Conservation (phyloP, 1,140 invertebrate genomes). For the Drosophila dunni region DNA sequence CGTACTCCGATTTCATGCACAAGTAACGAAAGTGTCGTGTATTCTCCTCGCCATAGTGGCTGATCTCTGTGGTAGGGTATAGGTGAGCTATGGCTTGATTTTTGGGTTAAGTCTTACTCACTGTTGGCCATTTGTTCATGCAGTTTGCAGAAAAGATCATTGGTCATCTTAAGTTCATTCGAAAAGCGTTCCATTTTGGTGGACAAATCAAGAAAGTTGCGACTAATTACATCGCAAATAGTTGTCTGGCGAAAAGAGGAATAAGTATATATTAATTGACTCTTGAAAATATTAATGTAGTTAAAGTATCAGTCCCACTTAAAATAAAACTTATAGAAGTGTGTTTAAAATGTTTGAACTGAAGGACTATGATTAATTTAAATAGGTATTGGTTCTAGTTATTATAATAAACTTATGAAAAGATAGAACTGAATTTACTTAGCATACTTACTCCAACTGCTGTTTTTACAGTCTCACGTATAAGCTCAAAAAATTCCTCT, state of each 20-base stretch:
- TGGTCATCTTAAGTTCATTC: constrained; percentile 68
- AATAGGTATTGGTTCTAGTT: background rate
- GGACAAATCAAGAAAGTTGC: constrained; percentile 70
- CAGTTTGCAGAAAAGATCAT: constrained; percentile 61
- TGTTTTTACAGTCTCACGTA: constrained; percentile 69
- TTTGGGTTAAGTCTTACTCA: constrained; percentile 31
- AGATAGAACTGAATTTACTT: background rate
- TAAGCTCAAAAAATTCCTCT: constrained; percentile 78
- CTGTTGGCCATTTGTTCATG: constrained; percentile 66
- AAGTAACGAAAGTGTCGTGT: constrained; percentile 79
- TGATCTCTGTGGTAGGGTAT: constrained; percentile 55
- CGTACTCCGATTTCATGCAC: constrained; percentile 84
- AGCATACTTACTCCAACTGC: constrained; percentile 66
- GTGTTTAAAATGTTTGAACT: no score
- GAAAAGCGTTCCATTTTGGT: constrained; percentile 72
- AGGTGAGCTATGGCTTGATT: no score
- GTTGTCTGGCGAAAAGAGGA: constrained; percentile 37
- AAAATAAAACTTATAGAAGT: no score
- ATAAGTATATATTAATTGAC: no score
- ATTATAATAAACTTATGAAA: background rate
- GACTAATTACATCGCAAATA: constrained; percentile 58
- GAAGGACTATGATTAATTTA: no score
- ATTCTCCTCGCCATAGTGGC: constrained; percentile 79
- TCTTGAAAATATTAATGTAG: no score
- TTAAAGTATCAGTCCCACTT: no score